Conservation (phyloP, 2,113 vertebrate genomes). For the Planiliza haematocheilus region DNA sequence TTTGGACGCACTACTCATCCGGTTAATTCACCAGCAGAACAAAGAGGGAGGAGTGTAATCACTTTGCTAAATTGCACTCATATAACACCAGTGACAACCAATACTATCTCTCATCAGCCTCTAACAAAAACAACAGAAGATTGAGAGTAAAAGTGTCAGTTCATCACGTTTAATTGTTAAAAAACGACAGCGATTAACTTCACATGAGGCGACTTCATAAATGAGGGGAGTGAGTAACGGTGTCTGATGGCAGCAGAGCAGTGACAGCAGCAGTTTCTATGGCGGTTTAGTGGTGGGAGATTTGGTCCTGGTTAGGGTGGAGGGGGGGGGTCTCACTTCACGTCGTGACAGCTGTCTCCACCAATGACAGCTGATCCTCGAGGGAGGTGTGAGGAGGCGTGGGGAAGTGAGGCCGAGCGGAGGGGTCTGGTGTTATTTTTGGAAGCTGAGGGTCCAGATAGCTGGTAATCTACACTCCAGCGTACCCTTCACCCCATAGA, state of each 20-base stretch:
- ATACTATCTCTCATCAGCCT: too few species aligned
- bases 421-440: conserved; percentile 72
- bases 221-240: background rate
- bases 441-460: conserved; percentile 74
- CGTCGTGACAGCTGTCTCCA: conserved; percentile 79
- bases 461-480: conserved; percentile 81
- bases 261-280: conserved; percentile 61
- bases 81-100: too few species aligned
- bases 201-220: background rate
- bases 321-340: conserved; percentile 45
- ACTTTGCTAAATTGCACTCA: too few species aligned
- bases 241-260: conserved; percentile 33
- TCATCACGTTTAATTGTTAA: background rate
- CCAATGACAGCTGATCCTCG: conserved; percentile 79
- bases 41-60: too few species aligned
- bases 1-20: too few species aligned
- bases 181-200: too few species aligned
- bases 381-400: conserved; percentile 36
- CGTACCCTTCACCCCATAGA: conserved; percentile 56
- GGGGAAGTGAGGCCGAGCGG: conserved; percentile 36
- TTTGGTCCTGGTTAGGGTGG: background rate
- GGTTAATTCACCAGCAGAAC: too few species aligned
- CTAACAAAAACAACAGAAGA: too few species aligned
- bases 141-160: too few species aligned
- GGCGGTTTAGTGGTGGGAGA: background rate